A percentile compares a stretch with the other conserved stretches of the same genome.
These are phyloP conservation scores for Nebria salina DNA, from an alignment of 2,888 invertebrate genomes.

Conservation along the genomic window DNA sequence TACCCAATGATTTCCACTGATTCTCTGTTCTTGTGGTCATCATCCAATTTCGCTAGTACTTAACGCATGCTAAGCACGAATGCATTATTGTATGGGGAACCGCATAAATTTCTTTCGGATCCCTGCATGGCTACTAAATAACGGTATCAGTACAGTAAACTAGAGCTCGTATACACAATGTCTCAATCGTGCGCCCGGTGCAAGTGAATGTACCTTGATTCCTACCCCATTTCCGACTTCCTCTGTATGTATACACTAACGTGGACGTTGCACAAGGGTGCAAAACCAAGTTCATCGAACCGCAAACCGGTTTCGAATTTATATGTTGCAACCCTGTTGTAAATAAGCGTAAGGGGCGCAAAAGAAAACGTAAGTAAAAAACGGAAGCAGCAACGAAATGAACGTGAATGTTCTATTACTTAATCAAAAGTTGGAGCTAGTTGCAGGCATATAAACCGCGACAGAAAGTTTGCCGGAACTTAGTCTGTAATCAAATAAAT, in stretches of 20 bases:
- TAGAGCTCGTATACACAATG: conserved; percentile 26
- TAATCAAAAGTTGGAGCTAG: conserved; percentile 34
- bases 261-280: conserved; percentile 23
- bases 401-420: conserved; percentile 42
- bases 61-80: neutral
- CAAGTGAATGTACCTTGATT: conserved; percentile 28
- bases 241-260: conserved; percentile 7
- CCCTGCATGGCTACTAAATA: conserved; percentile 12
- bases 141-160: conserved; percentile 29
- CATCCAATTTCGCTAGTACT: neutral
- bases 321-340: conserved; percentile 39
- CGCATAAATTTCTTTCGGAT: neutral
- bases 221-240: conserved; percentile 35
- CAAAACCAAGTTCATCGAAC: conserved; percentile 39
- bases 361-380: conserved; percentile 4
- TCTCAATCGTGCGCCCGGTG: conserved; percentile 20
- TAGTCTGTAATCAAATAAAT: conserved; percentile 46
- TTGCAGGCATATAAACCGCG: conserved; percentile 21
- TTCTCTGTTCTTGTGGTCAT: too few relatives aligned
- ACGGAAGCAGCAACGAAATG: conserved; percentile 15
- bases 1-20: too few relatives aligned
- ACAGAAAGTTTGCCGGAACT: conserved; percentile 19
- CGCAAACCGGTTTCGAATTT: conserved; percentile 32
- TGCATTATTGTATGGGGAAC: neutral
- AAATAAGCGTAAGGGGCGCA: conserved; percentile 5